Evolutionary conservation across 2,797 vertebrate species (phyloP), one percentile per base, ranked within the genome.

Genomic region (Sorex maritimensis): DNA sequence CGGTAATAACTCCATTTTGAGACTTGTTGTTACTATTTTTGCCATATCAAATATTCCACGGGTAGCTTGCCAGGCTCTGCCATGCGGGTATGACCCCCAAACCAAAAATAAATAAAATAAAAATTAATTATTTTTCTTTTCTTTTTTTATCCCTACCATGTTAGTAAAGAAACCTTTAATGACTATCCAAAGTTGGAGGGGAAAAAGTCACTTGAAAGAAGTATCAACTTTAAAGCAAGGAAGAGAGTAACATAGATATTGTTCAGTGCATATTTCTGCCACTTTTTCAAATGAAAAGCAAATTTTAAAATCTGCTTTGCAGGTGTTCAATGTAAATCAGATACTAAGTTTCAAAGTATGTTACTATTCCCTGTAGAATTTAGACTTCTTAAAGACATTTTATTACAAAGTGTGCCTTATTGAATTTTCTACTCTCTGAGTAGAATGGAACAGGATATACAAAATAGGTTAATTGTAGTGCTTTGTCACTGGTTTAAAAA

Each of bases 251-350:
- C 82, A 14, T 0, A 30, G 41, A 55, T 86, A 63, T 80, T 67
- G 28, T 0, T 24, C 26, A n/a, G 4, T 11, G 28, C 44, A 86
- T 44, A 65, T 77, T 72, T 91, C 30, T 89, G 34, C 44, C 75
- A 86, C 34, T 93, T 96, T 95, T 88, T 89, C 83, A 95, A 92
- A 67, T 85, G 72, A 92, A 92, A 92, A 87, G 63, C 71, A 91
- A 96, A 92, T 1, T 77, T 8, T 26, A 92, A 44, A n/a, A 23
- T 81, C 55, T n/a, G 17, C 65, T 88, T 23, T 24, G 5, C 67
- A 89, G 58, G 86, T 88, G 1, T 65, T 96, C 67, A 72, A 0
- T 72, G 92, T 71, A 94, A 94, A 92, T 92, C 15, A 65, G 24
- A 34, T 55, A 83, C 14, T 65, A 52, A 96, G 87, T 88, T 87